Base-by-base conservation (phyloP, 2,888 invertebrate species). In the Plemyria rubiginata region DNA sequence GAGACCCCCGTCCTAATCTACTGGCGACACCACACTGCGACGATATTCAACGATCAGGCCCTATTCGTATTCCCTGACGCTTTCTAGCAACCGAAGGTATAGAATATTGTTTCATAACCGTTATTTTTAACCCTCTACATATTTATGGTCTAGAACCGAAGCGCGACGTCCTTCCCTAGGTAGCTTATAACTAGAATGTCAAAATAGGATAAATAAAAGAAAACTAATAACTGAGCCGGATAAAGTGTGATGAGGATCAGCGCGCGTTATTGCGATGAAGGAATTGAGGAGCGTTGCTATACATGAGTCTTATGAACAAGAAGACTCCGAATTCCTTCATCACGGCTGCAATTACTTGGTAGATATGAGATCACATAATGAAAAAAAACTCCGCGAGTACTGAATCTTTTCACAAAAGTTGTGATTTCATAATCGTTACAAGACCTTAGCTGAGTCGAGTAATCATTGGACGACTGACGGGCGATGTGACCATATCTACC, bases 231-330 rank as follows among this genome's bases (percentile, higher is more conserved):
- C 57, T 46, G 66, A 70, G 72, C 67, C 72, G 70, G 71, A 75
- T 70, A 74, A 76, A 79, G 81, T 83, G 81, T 82, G 82, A 80
- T 74, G 71, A 75, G 74, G 78, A 76, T 75, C 75, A 74, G 77
- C 75, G 74, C 77, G 79, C 76, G 68, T 71, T 63, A 60, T 69
- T 41, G 61, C 54, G 71, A 74, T 77, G 68, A 76, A 80, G 72
- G 71, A 77, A 77, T 74, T 12, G 2, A 15, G 36, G n/a, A 7
- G 6, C 22, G 12, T 16, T 41, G 6, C 12, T n/a, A 0, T 15
- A 45, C 4, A 16, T 49, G 1, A 11, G n/a, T 16, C 2, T 13
- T 28, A 13, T n/a, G 22, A 12, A n/a, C 4, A 7, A 38, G 22
- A 22, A 22, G 32, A 22, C 28, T 38, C 59, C 22, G 61, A 66